Percentiles rank a stretch among this genome's conserved stretches.
Evolutionary conservation across 2,888 invertebrate genomes (phyloP).

Genomic region (Gisinianus flammeolus): DNA sequence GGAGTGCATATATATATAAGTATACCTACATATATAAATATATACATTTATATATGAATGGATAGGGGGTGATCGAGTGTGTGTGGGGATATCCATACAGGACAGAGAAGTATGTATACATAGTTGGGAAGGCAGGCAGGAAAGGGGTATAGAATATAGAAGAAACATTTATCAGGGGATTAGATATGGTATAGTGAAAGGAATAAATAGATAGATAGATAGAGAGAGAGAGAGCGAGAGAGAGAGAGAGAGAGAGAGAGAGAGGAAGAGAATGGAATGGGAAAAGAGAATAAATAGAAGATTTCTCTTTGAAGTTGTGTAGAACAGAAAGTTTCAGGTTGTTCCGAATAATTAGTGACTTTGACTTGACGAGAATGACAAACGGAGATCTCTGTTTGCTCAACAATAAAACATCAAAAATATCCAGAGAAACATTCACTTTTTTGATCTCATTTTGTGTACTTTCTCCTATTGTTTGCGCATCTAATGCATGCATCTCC

Average conservation of each 20-base stretch:
- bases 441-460: conserved; percentile 46
- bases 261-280: conserved; percentile 44
- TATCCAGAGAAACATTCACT: conserved; percentile 46
- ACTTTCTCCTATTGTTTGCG: conserved; percentile 52
- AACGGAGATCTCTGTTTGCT: conserved; percentile 42
- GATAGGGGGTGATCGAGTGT: not conserved
- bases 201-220: conserved; percentile 27
- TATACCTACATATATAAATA: not conserved
- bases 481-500: conserved; percentile 43
- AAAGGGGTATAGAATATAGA: conserved; percentile 23
- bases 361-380: conserved; percentile 46
- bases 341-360: conserved; percentile 59
- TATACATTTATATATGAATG: not conserved
- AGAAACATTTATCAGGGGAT: conserved; percentile 45
- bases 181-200: conserved; percentile 32
- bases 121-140: not conserved
- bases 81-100: not conserved
- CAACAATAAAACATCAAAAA: conserved; percentile 55
- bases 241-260: conserved; percentile 31
- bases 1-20: not conserved
- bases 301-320: conserved; percentile 58
- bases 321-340: conserved; percentile 58
- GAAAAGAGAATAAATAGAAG: conserved; percentile 56
- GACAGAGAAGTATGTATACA: not conserved
- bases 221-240: conserved; percentile 5